phyloP scores from a whole-genome alignment of 2,113 vertebrate species.

The Danionella cerebrum region DNA sequence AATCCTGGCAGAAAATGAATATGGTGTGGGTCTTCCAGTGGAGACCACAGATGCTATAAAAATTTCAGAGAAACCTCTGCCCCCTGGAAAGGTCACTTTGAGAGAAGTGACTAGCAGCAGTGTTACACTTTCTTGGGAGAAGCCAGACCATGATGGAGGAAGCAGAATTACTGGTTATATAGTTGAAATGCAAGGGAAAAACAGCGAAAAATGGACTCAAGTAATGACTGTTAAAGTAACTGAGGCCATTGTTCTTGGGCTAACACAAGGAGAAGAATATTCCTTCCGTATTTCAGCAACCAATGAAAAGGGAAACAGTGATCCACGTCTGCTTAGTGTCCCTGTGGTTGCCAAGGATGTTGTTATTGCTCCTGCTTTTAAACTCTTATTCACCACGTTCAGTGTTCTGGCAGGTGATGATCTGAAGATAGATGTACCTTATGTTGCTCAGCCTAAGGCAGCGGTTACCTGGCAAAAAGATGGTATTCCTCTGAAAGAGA shows the following conservation, averaged over 20 bases:
- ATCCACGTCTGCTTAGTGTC: slow-evolving; percentile 81
- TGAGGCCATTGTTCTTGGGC: slow-evolving; percentile 75
- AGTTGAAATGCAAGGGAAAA: slow-evolving; percentile 95
- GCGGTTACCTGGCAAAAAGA: slow-evolving; percentile 84
- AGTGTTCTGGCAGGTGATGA: slow-evolving; percentile 92
- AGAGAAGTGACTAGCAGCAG: slow-evolving; percentile 83
- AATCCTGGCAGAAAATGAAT: slow-evolving; percentile 95
- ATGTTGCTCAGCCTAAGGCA: slow-evolving; percentile 82
- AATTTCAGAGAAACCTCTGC: slow-evolving; percentile 90
- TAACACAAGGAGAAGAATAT: slow-evolving; percentile 94
- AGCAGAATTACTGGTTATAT: slow-evolving; percentile 92
- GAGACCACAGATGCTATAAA: slow-evolving; percentile 88
- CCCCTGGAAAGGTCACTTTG: slow-evolving; percentile 92
- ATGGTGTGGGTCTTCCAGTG: slow-evolving; percentile 86
- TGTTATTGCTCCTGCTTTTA: slow-evolving; percentile 86
- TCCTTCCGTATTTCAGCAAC: slow-evolving; percentile 87
- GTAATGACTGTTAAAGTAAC: slow-evolving; percentile 88
- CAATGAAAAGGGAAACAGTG: slow-evolving; percentile 95
- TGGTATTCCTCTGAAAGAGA: slow-evolving; percentile 77
- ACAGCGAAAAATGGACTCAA: slow-evolving; percentile 89
- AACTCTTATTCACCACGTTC: slow-evolving; percentile 82
- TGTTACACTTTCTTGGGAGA: slow-evolving; percentile 89
- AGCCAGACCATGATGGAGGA: slow-evolving; percentile 95
- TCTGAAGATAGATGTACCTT: slow-evolving; percentile 89
- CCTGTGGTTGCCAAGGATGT: slow-evolving; percentile 93